Evolutionary conservation across 2,113 vertebrate species (phyloP), one percentile per base, ranked within the genome.

Genomic region (Riparia riparia): DNA sequence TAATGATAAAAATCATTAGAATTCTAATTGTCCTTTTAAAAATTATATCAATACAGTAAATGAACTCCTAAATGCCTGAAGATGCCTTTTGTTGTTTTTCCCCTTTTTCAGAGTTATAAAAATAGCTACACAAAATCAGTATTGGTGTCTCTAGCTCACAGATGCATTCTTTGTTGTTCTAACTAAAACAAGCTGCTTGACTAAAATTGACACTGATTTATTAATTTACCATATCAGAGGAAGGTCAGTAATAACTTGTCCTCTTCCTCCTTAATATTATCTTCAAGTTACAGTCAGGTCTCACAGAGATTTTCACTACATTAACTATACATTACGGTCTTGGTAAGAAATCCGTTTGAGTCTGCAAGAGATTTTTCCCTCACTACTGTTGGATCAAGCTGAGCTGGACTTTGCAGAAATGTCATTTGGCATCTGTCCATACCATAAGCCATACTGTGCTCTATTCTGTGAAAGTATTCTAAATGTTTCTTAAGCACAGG

Each of bases 221-320:
- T 78, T 88, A 85, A 95, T 89, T 87, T 91, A 86, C 37, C 32
- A 61, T 47, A 81, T 83, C 47, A 88, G 32, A 82, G 28, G 9
- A 92, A 91, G 64, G 39, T 78, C 89, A 79, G 17, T 81, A 86
- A 78, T 74, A 96, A 64, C 41, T 64, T 82, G n/a, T 90, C 56
- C 20, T 82, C 47, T 89, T 93, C 42, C 29, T 90, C 57, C 17
- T 70, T 32, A 31, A n/a, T 42, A 80, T 73, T 92, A 65, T 45
- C 82, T 90, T 80, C 42, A 80, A 79, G 66, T 79, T 89, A 82
- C 32, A 56, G 24, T 20, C 66, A 54, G 49, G 17, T 82, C 28
- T 79, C 58, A 72, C 19, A 80, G 63, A 93, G 54, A 42, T 95
- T 90, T 95, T 82, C 63, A 63, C 68, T 88, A 42, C 50, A 82